phyloP scores from a whole-genome alignment of 2,797 vertebrate species.

The Perdix hodgsoniae region DNA sequence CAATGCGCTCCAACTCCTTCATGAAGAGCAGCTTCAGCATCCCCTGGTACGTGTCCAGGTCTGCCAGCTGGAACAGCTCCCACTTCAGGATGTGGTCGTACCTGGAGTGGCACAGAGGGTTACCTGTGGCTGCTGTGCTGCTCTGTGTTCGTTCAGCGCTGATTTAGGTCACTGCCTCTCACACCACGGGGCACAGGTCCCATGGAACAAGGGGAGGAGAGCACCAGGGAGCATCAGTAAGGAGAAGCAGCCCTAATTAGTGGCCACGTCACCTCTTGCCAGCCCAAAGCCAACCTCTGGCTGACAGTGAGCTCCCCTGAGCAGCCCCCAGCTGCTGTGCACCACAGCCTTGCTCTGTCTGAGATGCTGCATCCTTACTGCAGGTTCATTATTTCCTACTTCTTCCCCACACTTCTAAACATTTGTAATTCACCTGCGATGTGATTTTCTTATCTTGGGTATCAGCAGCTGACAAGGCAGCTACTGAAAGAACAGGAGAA shows the following conservation, averaged over 20 bases:
- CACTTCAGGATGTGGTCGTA: slow-evolving; percentile 99
- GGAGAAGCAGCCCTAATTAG: not conserved
- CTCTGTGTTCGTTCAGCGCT: not conserved
- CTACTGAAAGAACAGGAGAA: not conserved
- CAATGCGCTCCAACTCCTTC: slow-evolving; percentile 98
- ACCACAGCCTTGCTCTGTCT: not conserved
- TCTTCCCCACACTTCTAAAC: too few relatives aligned
- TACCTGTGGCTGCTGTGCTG: too few relatives aligned
- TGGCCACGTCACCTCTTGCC: not conserved
- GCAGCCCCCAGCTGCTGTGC: too few relatives aligned
- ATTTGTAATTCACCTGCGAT: too few relatives aligned
- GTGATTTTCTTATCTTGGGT: not conserved
- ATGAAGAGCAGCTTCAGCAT: slow-evolving; percentile 99
- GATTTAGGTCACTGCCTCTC: not conserved
- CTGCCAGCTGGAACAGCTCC: slow-evolving; percentile 98
- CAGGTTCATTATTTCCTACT: not conserved
- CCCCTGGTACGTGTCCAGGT: slow-evolving; percentile 98
- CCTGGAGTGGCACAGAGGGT: slow-evolving; percentile 74
- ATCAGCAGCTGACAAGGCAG: not conserved
- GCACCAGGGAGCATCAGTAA: too few relatives aligned
- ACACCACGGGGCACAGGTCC: not conserved
- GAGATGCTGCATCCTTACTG: fast-evolving
- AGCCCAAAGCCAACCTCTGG: too few relatives aligned
- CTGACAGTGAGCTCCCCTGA: too few relatives aligned
- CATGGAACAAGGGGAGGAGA: not conserved